Conservation (phyloP, 64 coral and sea anemone species). For the Pachyseris speciosa region DNA sequence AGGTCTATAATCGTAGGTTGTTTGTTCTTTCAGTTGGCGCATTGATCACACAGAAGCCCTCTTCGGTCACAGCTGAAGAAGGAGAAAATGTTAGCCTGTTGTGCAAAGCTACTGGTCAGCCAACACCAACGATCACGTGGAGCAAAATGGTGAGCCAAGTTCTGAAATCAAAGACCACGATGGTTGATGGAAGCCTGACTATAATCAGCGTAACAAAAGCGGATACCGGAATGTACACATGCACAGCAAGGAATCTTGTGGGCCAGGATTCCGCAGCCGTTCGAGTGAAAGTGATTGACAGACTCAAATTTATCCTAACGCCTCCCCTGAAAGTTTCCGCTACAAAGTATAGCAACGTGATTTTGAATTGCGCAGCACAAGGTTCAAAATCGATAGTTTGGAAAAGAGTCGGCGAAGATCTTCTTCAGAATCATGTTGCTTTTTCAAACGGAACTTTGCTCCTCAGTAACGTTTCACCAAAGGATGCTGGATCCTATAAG, state of each 20-base stretch:
- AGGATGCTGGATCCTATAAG: slow-evolving; percentile 2
- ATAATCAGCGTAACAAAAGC: neutral
- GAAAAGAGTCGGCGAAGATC: neutral
- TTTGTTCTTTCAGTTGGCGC: neutral
- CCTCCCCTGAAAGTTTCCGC: neutral
- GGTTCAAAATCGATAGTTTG: neutral
- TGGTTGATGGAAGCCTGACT: neutral
- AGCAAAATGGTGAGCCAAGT: neutral
- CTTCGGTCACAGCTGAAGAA: slow-evolving; percentile 30
- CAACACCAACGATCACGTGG: slow-evolving; percentile 32
- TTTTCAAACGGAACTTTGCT: slow-evolving; percentile 41
- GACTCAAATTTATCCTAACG: slow-evolving; percentile 6
- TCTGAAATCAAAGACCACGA: neutral
- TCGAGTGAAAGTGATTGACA: slow-evolving; percentile 14
- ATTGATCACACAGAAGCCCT: neutral
- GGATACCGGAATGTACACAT: neutral
- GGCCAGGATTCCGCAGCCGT: neutral
- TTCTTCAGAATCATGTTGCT: neutral
- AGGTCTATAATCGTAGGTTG: too few relatives aligned
- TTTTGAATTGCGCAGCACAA: neutral
- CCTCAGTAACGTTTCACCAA: neutral
- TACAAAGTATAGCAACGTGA: neutral
- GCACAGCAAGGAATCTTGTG: slow-evolving; percentile 15
- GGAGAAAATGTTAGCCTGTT: slow-evolving; percentile 11
- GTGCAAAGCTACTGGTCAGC: slow-evolving; percentile 23